Conservation (phyloP, 2,888 invertebrate species). For the Polydrusus pterygomalis region DNA sequence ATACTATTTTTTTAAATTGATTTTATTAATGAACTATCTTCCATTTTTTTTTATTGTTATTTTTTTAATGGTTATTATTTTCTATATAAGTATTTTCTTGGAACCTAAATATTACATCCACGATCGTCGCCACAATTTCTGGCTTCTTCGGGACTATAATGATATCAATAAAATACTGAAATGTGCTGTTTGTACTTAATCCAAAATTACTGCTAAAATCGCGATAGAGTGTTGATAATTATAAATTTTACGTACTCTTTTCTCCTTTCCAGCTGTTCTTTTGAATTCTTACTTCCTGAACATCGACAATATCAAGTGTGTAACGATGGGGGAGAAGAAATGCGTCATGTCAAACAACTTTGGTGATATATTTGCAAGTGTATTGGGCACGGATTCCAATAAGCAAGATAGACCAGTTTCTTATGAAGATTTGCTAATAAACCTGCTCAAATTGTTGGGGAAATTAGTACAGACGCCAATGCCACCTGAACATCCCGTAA, state of each 20-base stretch:
- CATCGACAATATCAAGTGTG: constrained; percentile 75
- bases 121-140: too few species aligned
- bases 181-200: too few species aligned
- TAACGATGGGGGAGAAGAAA: constrained; percentile 73
- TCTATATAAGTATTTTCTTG: too few species aligned
- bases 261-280: constrained; percentile 65
- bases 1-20: too few species aligned
- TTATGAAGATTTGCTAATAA: constrained; percentile 82
- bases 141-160: too few species aligned
- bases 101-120: too few species aligned
- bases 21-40: too few species aligned
- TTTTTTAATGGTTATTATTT: too few species aligned
- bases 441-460: constrained; percentile 79
- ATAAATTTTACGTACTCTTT: background rate
- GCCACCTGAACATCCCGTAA: constrained; percentile 69
- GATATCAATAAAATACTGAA: too few species aligned
- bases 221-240: background rate
- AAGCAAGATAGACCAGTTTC: constrained; percentile 80
- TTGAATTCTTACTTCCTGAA: constrained; percentile 75
- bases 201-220: background rate
- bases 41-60: too few species aligned
- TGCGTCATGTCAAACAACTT: constrained; percentile 77
- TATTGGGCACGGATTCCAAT: constrained; percentile 78
- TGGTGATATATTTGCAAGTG: constrained; percentile 85
- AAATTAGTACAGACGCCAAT: constrained; percentile 79